Percentiles rank a stretch among this genome's conserved stretches.
phyloP scores from a whole-genome alignment of 2,797 vertebrate species.

The Labeo calbasu region DNA sequence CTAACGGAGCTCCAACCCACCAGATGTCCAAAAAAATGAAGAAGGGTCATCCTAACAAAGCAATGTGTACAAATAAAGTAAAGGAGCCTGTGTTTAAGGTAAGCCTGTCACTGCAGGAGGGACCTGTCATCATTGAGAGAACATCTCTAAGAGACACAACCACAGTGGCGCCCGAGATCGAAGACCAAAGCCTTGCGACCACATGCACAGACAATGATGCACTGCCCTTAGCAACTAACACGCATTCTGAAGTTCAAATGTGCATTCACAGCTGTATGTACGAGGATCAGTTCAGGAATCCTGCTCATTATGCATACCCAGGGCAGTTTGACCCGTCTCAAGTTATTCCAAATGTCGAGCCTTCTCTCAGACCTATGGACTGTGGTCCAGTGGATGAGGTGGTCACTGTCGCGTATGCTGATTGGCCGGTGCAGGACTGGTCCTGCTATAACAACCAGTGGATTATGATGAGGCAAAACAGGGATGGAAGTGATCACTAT shows the following conservation, averaged over 20 bases:
- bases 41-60: constrained; percentile 12
- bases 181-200: constrained; percentile 11
- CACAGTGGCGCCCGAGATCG: constrained; percentile 52
- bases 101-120: constrained; percentile 68
- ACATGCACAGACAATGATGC: background rate
- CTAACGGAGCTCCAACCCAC: too few species aligned
- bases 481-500: background rate
- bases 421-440: background rate
- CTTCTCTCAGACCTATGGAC: constrained; percentile 6
- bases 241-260: constrained; percentile 1
- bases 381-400: background rate
- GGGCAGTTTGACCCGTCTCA: background rate
- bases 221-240: background rate
- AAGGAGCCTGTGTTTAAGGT: constrained; percentile 71
- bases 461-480: constrained; percentile 10
- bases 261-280: background rate
- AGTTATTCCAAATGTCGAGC: background rate
- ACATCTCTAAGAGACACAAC: constrained; percentile 30
- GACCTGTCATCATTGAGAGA: constrained; percentile 71
- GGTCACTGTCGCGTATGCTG: background rate
- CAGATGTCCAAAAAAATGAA: constrained; percentile 18
- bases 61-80: background rate
- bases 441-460: background rate
- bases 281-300: background rate
- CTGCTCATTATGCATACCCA: background rate